These are phyloP conservation scores for Dromococcyx pavoninus DNA, from an alignment of 2,797 vertebrate genomes.

Conservation along the genomic window DNA sequence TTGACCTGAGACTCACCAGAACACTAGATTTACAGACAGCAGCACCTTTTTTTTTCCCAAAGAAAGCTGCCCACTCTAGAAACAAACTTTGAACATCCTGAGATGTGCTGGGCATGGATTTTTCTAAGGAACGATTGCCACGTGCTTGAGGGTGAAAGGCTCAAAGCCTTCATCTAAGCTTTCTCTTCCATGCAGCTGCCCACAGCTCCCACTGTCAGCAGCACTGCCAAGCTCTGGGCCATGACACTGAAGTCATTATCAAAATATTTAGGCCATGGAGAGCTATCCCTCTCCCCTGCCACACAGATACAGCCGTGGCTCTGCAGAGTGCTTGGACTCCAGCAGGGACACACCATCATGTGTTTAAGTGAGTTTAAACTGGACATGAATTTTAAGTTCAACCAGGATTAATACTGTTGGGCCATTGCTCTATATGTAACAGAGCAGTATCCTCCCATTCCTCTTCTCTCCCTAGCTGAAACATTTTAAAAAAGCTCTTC, in stretches of 20 bases:
- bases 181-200: background rate
- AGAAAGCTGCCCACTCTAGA: background rate
- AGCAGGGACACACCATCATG: background rate
- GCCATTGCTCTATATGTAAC: background rate
- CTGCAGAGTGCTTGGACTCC: background rate
- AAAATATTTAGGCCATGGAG: slow-evolving; percentile 46
- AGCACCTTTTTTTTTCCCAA: background rate
- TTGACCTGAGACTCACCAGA: background rate
- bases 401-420: background rate
- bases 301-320: background rate
- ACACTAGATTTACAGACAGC: background rate
- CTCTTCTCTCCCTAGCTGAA: background rate
- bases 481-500: background rate
- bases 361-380: accelerated
- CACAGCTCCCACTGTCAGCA: background rate
- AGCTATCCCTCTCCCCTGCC: background rate
- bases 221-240: background rate
- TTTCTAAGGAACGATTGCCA: background rate
- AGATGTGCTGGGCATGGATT: background rate
- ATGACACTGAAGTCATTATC: slow-evolving; percentile 34
- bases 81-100: accelerated
- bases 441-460: background rate
- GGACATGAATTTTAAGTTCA: background rate
- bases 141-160: background rate
- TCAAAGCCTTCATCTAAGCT: background rate